A percentile compares a stretch with the other conserved stretches of the same genome.
phyloP scores from a whole-genome alignment of 2,113 vertebrate genomes.

The Atractosteus spatula region DNA sequence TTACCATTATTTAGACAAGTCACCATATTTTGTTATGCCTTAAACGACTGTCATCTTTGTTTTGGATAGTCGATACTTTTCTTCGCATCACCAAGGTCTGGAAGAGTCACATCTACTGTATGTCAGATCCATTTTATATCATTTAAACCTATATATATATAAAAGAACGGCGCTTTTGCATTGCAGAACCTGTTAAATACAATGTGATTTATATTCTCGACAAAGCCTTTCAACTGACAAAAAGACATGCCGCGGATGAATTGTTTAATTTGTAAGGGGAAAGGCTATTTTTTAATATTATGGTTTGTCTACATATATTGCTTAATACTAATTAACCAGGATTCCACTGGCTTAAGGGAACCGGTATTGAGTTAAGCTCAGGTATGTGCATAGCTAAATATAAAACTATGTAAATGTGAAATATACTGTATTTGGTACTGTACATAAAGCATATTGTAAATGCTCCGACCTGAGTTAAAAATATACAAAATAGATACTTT shows the following conservation, averaged over 20 bases:
- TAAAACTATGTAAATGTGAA: conserved; percentile 56
- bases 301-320: conserved; percentile 46
- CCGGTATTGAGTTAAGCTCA: conserved; percentile 69
- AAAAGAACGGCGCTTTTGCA: conserved; percentile 28
- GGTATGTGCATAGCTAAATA: conserved; percentile 69
- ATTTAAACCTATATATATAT: conserved; percentile 26
- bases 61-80: conserved; percentile 29
- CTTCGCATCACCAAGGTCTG: conserved; percentile 23
- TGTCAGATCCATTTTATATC: conserved; percentile 2
- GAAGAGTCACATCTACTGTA: conserved; percentile 9
- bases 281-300: conserved; percentile 32
- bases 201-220: conserved; percentile 12
- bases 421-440: conserved; percentile 57
- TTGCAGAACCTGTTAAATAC: conserved; percentile 35
- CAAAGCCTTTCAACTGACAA: conserved; percentile 19
- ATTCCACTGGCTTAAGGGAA: conserved; percentile 50
- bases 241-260: conserved; percentile 39
- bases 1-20: conserved; percentile 16
- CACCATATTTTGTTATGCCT: conserved; percentile 54
- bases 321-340: conserved; percentile 54
- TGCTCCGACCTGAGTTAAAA: conserved; percentile 53
- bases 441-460: conserved; percentile 54
- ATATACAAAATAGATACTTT: conserved; percentile 64
- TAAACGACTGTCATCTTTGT: conserved; percentile 52
- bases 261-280: conserved; percentile 37